These are phyloP conservation scores for Barnardius zonarius DNA, from an alignment of 2,113 vertebrate species.

Conservation along the genomic window DNA sequence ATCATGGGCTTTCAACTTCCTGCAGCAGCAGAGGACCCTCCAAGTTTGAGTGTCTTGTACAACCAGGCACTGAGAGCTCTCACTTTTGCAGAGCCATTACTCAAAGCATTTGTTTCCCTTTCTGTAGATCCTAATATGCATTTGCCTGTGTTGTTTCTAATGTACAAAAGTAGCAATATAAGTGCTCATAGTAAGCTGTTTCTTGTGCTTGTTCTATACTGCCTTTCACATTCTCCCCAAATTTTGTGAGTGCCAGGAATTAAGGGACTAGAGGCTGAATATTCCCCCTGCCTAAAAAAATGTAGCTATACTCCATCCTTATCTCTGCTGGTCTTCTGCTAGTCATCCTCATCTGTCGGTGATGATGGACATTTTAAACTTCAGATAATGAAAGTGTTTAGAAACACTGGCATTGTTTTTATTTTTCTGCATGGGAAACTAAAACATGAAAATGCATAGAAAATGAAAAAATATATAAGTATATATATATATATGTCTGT, in stretches of 20 bases:
- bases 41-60: neutral
- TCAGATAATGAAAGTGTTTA: neutral
- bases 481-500: neutral
- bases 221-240: neutral
- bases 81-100: no score
- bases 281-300: neutral
- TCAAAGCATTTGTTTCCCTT: neutral
- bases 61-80: neutral
- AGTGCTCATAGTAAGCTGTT: neutral
- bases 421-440: neutral
- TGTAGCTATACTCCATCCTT: neutral
- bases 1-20: neutral
- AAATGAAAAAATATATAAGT: neutral
- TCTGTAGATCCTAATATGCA: rapidly evolving
- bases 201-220: neutral
- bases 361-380: neutral
- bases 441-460: neutral
- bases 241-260: neutral
- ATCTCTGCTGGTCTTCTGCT: neutral
- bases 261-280: neutral
- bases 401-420: neutral
- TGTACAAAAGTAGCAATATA: neutral
- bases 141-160: neutral
- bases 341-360: rapidly evolving
- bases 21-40: neutral